Conservation (phyloP, 2,888 invertebrate genomes). For the Ophioninae sp. region DNA sequence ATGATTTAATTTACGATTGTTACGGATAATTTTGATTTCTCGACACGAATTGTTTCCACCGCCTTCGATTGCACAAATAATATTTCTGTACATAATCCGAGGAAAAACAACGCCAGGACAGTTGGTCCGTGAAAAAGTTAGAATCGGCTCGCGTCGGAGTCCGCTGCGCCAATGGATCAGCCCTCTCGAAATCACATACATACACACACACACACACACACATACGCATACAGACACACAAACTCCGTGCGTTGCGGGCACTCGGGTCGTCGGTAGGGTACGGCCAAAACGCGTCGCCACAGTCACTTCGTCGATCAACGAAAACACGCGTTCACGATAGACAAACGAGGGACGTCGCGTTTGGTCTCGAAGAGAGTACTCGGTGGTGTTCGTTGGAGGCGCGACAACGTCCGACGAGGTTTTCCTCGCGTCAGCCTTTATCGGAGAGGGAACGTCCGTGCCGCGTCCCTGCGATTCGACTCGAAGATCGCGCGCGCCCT, state of each 20-base stretch:
- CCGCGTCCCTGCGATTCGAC: not conserved
- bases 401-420: not conserved
- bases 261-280: too few relatives aligned
- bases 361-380: not conserved
- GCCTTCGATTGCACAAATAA: not conserved
- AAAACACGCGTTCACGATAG: too few relatives aligned
- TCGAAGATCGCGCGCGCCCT: not conserved
- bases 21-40: constrained; percentile 27
- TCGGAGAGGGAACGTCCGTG: not conserved
- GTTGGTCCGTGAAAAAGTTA: not conserved
- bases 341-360: too few relatives aligned
- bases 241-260: too few relatives aligned
- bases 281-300: too few relatives aligned
- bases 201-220: too few relatives aligned
- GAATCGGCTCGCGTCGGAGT: not conserved
- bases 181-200: not conserved
- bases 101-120: not conserved
- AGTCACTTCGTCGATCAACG: too few relatives aligned
- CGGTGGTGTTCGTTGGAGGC: not conserved
- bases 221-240: too few relatives aligned
- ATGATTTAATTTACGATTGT: constrained; percentile 25
- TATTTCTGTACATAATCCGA: not conserved
- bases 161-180: not conserved
- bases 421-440: not conserved
- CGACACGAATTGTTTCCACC: not conserved